Percentiles rank a stretch among this genome's conserved stretches.
These are phyloP conservation scores for Heliconius himera DNA, from an alignment of 1,140 invertebrate species.

Conservation along the genomic window DNA sequence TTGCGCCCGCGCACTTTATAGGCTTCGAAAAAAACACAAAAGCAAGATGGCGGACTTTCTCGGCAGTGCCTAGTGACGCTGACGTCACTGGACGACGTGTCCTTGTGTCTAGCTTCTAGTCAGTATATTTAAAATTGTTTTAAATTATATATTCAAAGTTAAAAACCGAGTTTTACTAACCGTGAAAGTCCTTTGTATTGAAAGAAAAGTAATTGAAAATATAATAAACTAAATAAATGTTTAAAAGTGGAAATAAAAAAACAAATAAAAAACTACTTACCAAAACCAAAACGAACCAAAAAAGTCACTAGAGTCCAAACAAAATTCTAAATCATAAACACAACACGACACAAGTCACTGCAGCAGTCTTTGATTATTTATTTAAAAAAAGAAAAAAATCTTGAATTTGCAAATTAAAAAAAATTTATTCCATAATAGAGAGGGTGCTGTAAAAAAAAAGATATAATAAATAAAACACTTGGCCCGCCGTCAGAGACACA, in stretches of 20 bases:
- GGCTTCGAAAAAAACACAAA: slow-evolving; percentile 72
- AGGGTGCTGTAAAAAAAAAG: slow-evolving; percentile 54
- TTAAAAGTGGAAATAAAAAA: slow-evolving; percentile 2
- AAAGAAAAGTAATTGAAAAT: not conserved
- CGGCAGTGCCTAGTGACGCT: slow-evolving; percentile 75
- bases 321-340: slow-evolving; percentile 63
- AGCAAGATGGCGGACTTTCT: slow-evolving; percentile 77
- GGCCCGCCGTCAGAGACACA: slow-evolving; percentile 56
- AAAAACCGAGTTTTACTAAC: slow-evolving; percentile 29
- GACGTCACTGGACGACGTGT: slow-evolving; percentile 78
- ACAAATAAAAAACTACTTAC: slow-evolving; percentile 68
- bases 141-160: slow-evolving; percentile 19
- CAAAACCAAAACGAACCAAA: slow-evolving; percentile 63
- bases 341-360: slow-evolving; percentile 78
- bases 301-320: slow-evolving; percentile 70
- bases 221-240: slow-evolving; percentile 29
- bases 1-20: slow-evolving; percentile 67
- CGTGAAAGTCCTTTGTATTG: slow-evolving; percentile 26
- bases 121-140: slow-evolving; percentile 47
- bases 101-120: slow-evolving; percentile 67
- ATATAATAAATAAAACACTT: slow-evolving; percentile 48
- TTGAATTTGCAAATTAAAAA: slow-evolving; percentile 55
- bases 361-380: slow-evolving; percentile 55
- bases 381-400: slow-evolving; percentile 59
- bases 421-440: slow-evolving; percentile 61